Conservation (phyloP, 2,888 invertebrate genomes). For the Lasioglossum pauxillum region DNA sequence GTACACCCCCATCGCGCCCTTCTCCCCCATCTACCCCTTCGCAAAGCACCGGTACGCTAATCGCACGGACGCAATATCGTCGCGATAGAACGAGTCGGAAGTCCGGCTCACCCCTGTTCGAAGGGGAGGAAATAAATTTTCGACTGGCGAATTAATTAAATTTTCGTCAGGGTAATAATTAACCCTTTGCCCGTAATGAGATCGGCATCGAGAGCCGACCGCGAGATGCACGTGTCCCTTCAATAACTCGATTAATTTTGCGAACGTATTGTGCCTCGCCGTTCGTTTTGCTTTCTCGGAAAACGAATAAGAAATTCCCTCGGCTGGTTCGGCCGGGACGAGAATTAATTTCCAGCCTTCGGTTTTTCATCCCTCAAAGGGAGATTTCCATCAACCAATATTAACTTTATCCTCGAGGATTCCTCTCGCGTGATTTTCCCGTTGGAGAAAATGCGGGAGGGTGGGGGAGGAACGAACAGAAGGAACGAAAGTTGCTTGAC, state of each 20-base stretch:
- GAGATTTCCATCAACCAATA: neutral
- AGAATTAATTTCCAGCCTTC: constrained; percentile 4
- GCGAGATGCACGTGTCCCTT: constrained; percentile 14
- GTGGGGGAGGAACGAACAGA: neutral
- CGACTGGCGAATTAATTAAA: constrained; percentile 64
- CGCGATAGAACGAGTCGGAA: constrained; percentile 24
- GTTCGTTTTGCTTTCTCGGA: neutral
- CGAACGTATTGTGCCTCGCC: constrained; percentile 16
- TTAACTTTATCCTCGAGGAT: neutral
- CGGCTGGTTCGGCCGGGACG: neutral
- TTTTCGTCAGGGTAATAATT: constrained; percentile 69
- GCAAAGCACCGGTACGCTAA: constrained; percentile 21
- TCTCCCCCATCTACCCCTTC: neutral
- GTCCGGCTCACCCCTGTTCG: neutral
- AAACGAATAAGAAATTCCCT: neutral
- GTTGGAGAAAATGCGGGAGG: neutral
- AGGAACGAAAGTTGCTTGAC: constrained; percentile 1
- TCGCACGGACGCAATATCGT: constrained; percentile 53
- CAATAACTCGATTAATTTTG: constrained; percentile 55
- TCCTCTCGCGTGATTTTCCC: neutral
- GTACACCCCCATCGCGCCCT: neutral
- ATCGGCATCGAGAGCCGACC: constrained; percentile 22
- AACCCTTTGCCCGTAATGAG: constrained; percentile 64
- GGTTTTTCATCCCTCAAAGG: constrained; percentile 12
- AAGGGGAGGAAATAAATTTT: constrained; percentile 51